Base-by-base conservation (phyloP, 2,797 vertebrate genomes). In the Novumbra hubbsi region DNA sequence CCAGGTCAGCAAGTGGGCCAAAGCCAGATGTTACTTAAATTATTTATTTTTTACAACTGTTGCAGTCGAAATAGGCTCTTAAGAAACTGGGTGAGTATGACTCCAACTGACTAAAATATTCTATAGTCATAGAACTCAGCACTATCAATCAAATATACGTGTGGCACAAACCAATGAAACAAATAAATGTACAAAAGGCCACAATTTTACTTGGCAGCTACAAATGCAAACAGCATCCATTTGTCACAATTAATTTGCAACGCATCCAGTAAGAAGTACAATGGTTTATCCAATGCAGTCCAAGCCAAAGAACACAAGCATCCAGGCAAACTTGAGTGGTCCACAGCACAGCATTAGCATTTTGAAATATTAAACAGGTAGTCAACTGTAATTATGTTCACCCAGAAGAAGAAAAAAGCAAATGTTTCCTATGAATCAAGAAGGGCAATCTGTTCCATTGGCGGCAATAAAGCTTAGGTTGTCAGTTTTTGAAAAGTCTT, bases 361-460 rank as follows among this genome's bases (percentile, higher is more conserved):
- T 72, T 79, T 76, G 24, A 81, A 84, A 81, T 79, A 79, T 79
- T 81, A 41, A 76, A 45, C 34, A 67, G 60, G 38, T 64, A 72
- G 73, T 81, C 77, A 76, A 69, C 55, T 1, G 9, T 63, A 45
- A 69, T 75, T 75, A 16, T 9, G 1, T 71, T 77, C 64, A 77
- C 24, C 52, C 66, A 38, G 28, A 38, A 60, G 41, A 19, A 12
- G 6, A 45, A 50, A 49, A 24, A 21, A 24, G 45, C 19, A 41
- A 6, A 72, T 30, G 21, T 24, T 41, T 24, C n/a, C 19, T 72
- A n/a, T 41, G 38, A 70, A 34, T 21, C 16, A 27, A 30, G 24
- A 69, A 15, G 15, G 16, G 16, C 34, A 2, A 28, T 48, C 57
- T 50, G 41, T 66, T 5, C 17, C 0, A 62, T 60, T 27, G n/a